phyloP scores from a whole-genome alignment of 2,888 invertebrate genomes.

The Heteropelma amictum region DNA sequence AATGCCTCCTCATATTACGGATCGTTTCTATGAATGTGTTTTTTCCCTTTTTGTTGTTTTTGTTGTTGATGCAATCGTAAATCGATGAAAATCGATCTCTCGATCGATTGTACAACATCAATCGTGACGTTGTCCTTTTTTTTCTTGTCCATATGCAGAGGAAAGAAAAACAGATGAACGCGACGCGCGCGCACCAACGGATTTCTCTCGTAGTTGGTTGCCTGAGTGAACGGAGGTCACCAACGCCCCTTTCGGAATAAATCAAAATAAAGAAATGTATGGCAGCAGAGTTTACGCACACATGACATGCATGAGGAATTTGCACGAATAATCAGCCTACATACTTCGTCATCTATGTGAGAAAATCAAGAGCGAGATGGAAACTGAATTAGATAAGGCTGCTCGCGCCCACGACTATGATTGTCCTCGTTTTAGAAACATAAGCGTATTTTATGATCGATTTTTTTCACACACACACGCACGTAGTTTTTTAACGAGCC shows the following conservation, averaged over 20 bases:
- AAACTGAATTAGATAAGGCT: conserved; percentile 47
- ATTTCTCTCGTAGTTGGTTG: not conserved
- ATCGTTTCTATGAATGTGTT: not conserved
- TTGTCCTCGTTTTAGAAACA: conserved; percentile 48
- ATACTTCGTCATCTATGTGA: conserved; percentile 16
- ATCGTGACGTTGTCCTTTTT: not conserved
- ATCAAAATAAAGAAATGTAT: conserved; percentile 1
- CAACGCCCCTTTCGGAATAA: not conserved
- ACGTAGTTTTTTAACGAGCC: conserved; percentile 23
- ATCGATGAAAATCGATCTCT: not conserved
- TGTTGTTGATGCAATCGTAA: too few species aligned
- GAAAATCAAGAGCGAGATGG: conserved; percentile 6
- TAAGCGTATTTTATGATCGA: conserved; percentile 23
- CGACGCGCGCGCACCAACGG: too few species aligned
- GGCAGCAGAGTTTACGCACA: too few species aligned
- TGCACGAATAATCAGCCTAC: conserved; percentile 37
- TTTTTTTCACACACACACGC: not conserved
- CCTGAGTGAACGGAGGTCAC: conserved; percentile 21
- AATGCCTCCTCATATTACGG: not conserved
- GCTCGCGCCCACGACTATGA: conserved; percentile 42
- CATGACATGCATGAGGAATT: not conserved
- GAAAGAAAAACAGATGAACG: not conserved
- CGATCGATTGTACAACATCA: not conserved
- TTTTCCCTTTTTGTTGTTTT: not conserved
- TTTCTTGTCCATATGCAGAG: not conserved